A percentile compares a stretch with the other conserved stretches of the same genome.
phyloP scores from a whole-genome alignment of 2,888 invertebrate species.

The Machimus atricapillus region DNA sequence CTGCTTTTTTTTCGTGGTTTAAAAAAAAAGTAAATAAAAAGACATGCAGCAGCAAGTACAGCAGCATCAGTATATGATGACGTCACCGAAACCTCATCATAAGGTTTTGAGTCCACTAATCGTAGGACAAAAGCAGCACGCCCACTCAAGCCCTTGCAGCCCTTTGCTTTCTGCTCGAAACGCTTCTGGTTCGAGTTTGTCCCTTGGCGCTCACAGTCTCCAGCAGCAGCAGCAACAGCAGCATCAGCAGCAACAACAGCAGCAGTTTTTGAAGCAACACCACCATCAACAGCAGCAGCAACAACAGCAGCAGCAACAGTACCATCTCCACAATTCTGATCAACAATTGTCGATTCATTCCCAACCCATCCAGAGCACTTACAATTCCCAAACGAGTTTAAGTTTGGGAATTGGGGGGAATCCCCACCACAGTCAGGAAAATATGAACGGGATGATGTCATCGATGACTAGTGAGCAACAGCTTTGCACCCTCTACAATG shows the following conservation, averaged over 20 bases:
- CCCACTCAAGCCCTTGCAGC: constrained; percentile 49
- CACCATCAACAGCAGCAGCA: constrained; percentile 41
- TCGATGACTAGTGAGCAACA: constrained; percentile 58
- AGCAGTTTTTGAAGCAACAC: constrained; percentile 36
- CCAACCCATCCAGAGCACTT: constrained; percentile 21
- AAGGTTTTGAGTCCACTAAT: constrained; percentile 44
- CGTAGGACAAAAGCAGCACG: constrained; percentile 46
- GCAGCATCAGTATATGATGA: constrained; percentile 44
- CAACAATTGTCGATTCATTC: constrained; percentile 41
- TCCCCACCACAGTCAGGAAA: background rate
- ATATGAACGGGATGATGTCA: constrained; percentile 39
- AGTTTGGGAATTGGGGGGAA: background rate
- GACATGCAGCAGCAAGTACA: constrained; percentile 12
- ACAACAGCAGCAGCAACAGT: constrained; percentile 35
- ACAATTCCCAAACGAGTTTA: constrained; percentile 25
- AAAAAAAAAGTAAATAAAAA: background rate
- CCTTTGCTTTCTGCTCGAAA: constrained; percentile 44
- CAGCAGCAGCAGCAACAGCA: constrained; percentile 28
- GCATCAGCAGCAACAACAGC: constrained; percentile 22
- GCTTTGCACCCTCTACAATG: constrained; percentile 56
- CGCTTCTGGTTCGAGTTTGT: background rate
- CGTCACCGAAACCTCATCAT: constrained; percentile 49
- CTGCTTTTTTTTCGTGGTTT: background rate
- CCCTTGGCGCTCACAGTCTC: background rate
- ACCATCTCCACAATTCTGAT: constrained; percentile 34